phyloP scores from a whole-genome alignment of 2,113 vertebrate species.

The Chaetura pelagica region DNA sequence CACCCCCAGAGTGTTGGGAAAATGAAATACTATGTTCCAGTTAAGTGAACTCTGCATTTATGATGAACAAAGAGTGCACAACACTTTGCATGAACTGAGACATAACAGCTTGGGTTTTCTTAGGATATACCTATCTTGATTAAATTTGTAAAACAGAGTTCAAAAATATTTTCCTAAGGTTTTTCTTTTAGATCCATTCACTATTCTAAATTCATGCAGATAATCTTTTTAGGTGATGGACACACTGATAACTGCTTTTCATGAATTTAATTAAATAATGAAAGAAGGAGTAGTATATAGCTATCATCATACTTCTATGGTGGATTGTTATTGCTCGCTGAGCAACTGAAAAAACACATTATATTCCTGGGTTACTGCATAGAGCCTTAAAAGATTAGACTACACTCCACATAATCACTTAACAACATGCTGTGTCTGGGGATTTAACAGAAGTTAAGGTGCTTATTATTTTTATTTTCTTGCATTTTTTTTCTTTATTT shows the following conservation, averaged over 20 bases:
- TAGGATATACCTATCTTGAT: neutral
- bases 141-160: neutral
- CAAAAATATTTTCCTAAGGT: neutral
- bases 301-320: neutral
- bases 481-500: neutral
- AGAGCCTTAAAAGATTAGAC: neutral
- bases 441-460: neutral
- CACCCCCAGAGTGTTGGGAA: neutral
- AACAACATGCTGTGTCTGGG: neutral
- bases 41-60: neutral
- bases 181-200: neutral
- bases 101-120: neutral
- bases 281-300: neutral
- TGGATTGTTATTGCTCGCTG: neutral
- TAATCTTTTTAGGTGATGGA: accelerated
- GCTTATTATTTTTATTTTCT: neutral
- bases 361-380: neutral
- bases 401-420: neutral
- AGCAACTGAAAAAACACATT: neutral
- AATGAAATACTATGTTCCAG: neutral
- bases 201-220: neutral
- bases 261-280: neutral
- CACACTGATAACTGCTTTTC: neutral
- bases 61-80: neutral
- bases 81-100: neutral